Conservation (phyloP, 2,888 invertebrate species). For the Diploptera punctata region DNA sequence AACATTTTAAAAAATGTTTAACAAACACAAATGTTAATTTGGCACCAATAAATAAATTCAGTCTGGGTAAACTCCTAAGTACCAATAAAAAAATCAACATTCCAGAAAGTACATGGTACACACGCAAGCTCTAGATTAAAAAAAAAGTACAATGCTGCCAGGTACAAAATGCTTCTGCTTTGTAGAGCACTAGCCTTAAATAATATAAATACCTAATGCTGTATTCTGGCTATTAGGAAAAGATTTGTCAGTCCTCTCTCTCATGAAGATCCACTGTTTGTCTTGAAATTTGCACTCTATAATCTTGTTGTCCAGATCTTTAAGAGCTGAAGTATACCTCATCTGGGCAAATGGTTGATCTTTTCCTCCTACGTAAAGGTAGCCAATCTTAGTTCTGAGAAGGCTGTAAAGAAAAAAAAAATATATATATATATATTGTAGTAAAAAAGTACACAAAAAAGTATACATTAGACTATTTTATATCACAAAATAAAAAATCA, state of each 20-base stretch:
- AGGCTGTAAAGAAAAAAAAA: conserved; percentile 60
- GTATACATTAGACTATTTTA: no score
- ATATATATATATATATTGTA: not conserved
- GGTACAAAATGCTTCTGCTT: no score
- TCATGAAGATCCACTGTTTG: conserved; percentile 90
- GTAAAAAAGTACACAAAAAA: no score
- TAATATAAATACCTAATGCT: conserved; percentile 67
- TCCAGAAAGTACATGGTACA: no score
- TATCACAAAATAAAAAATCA: no score
- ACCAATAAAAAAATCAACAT: no score
- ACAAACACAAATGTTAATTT: not conserved
- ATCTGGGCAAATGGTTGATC: conserved; percentile 74
- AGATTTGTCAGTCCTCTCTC: conserved; percentile 95
- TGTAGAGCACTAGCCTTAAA: not conserved
- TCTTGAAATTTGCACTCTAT: conserved; percentile 91
- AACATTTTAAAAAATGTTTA: no score
- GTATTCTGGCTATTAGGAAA: conserved; percentile 91
- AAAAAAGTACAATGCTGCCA: not conserved
- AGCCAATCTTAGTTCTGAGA: conserved; percentile 70
- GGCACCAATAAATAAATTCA: not conserved
- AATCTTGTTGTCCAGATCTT: conserved; percentile 88
- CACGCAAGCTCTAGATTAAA: no score
- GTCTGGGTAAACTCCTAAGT: no score
- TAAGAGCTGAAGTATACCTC: conserved; percentile 79
- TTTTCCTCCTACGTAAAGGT: conserved; percentile 78